Evolutionary conservation across 2,888 invertebrate genomes (phyloP), one percentile per base, ranked within the genome.

Genomic region (Drosophila greeni): DNA sequence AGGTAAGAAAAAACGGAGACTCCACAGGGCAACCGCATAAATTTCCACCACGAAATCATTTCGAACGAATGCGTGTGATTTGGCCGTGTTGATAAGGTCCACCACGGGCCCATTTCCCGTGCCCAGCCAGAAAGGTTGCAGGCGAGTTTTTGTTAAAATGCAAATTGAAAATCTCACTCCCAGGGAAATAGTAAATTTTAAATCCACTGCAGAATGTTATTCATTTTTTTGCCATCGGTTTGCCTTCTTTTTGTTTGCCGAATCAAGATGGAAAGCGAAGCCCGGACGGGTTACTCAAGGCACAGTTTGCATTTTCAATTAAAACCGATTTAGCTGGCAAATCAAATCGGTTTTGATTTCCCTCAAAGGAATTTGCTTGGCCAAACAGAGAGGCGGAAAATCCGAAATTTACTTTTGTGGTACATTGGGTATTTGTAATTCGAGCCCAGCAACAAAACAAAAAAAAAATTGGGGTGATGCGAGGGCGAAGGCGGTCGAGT

Each of bases 11-110:
- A 66, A 59, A 29, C 14, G 29, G 51, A 43, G 47, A 57, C 36
- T 51, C 58, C 49, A 62, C 62, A 62, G 48, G 75, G 61, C 72
- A 77, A 70, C 68, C 76, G 79, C 84, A 81, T 81, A 82, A 72
- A 81, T 84, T 81, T 70, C 60, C 51, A 53, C 60, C 49, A 66
- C 67, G 66, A 74, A 79, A 66, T 60, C 66, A 73, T 66, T 73
- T 68, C 59, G 66, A 76, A 66, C 51, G 81, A 69, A 66, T 78
- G 84, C 80, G 81, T 84, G 82, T 75, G 81, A 81, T 84, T 84
- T 72, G 76, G 67, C 43, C 43, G 45, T 67, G 71, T 52, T 70
- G 81, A 81, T 81, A 81, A 84, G 78, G 78, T 60, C 62, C 64
- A 62, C 34, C 42, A 40, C 42, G 42, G 64, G 49, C 48, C 48